Percentiles rank a stretch among this genome's conserved stretches.
These are phyloP conservation scores for Diplazon laetatorius DNA, from an alignment of 2,888 invertebrate genomes.

Conservation along the genomic window DNA sequence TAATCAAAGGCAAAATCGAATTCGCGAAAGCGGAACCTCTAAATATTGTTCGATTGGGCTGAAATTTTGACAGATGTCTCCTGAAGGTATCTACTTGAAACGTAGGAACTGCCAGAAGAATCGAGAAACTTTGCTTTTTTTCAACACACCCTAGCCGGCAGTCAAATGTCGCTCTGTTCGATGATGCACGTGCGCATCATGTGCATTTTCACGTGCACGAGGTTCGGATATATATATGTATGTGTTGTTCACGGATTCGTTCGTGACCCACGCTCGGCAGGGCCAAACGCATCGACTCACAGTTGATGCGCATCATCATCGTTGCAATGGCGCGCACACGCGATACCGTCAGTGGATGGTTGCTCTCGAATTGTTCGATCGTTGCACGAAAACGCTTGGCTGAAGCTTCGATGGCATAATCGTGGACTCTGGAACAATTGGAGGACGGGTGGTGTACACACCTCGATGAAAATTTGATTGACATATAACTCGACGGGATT, in stretches of 20 bases:
- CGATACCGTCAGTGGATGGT: slow-evolving; percentile 29
- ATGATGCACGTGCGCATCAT: too few relatives aligned
- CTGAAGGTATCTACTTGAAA: too few relatives aligned
- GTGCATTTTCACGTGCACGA: slow-evolving; percentile 65
- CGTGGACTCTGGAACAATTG: slow-evolving; percentile 66
- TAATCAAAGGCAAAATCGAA: too few relatives aligned
- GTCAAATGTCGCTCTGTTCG: too few relatives aligned
- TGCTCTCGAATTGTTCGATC: slow-evolving; percentile 67
- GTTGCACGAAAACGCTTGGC: slow-evolving; percentile 70
- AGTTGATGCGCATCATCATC: slow-evolving; percentile 69
- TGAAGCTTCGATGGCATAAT: slow-evolving; percentile 73
- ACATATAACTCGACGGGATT: neutral
- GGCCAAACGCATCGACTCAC: slow-evolving; percentile 54
- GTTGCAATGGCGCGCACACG: slow-evolving; percentile 49
- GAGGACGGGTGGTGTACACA: neutral
- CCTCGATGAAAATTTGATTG: slow-evolving; percentile 8
- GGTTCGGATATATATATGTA: slow-evolving; percentile 9
- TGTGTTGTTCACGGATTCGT: neutral
- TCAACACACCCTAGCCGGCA: too few relatives aligned
- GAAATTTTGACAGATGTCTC: too few relatives aligned
- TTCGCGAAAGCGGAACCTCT: too few relatives aligned
- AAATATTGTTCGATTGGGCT: too few relatives aligned
- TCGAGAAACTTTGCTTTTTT: too few relatives aligned
- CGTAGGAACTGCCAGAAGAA: too few relatives aligned
- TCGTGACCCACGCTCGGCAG: neutral